Percentiles rank a stretch among this genome's conserved stretches.
These are phyloP conservation scores for Drosophila recens DNA, from an alignment of 2,888 invertebrate genomes.

Conservation along the genomic window DNA sequence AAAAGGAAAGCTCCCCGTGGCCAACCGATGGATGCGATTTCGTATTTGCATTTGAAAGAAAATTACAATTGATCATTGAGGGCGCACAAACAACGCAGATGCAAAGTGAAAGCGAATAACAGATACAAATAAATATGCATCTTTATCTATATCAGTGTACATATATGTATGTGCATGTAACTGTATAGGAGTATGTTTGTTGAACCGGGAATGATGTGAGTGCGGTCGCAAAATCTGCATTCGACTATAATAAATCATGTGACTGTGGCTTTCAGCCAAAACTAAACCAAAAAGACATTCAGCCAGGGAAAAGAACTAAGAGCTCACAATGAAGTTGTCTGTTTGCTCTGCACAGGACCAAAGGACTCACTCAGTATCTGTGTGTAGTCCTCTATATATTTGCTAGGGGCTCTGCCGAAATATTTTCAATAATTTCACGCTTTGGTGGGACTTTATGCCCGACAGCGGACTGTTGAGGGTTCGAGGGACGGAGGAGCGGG, in stretches of 20 bases:
- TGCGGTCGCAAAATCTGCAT: slow-evolving; percentile 73
- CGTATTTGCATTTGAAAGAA: slow-evolving; percentile 79
- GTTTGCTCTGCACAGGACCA: slow-evolving; percentile 37
- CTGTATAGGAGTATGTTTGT: slow-evolving; percentile 2
- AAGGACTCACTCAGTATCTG: slow-evolving; percentile 25
- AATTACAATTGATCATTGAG: slow-evolving; percentile 78
- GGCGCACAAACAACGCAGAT: slow-evolving; percentile 40
- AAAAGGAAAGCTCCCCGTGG: slow-evolving; percentile 26
- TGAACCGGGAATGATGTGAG: slow-evolving; percentile 22
- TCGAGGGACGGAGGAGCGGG: neutral
- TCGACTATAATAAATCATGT: slow-evolving; percentile 78
- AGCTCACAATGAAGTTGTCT: slow-evolving; percentile 51
- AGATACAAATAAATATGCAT: slow-evolving; percentile 27
- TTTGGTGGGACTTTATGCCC: slow-evolving; percentile 66
- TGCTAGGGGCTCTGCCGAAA: slow-evolving; percentile 30
- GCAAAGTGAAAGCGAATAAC: slow-evolving; percentile 27
- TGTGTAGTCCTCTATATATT: slow-evolving; percentile 13
- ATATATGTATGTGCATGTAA: neutral
- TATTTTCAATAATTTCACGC: slow-evolving; percentile 79
- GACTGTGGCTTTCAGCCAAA: slow-evolving; percentile 58
- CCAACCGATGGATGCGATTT: slow-evolving; percentile 44
- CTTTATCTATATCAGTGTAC: slow-evolving; percentile 4
- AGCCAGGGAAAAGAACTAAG: neutral
- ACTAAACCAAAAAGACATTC: slow-evolving; percentile 42
- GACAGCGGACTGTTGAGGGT: slow-evolving; percentile 47